Base-by-base conservation (phyloP, 2,888 invertebrate genomes). In the Sarcophaga carnaria region DNA sequence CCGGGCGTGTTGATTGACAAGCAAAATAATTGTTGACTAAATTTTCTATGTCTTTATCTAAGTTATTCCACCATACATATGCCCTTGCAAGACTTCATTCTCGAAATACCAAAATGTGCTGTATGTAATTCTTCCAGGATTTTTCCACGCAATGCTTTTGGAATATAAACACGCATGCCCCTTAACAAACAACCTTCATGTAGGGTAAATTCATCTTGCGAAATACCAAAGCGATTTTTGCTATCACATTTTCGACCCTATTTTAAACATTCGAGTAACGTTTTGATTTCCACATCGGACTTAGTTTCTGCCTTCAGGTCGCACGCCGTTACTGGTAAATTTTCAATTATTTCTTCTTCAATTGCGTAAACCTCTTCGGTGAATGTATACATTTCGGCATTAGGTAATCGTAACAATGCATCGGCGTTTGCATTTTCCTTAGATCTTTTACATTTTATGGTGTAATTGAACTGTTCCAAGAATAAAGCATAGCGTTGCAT, bases 401-500 rank as follows among this genome's bases (percentile, higher is more conserved):
- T 45, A 66, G 80, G 83, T 11, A 88, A 27, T 45, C 80, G n/a
- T 10, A 80, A 88, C 74, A 88, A 37, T 10, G 85, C 83, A 72
- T 83, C 83, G 8, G 83, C 85, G 78, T 86, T 86, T 3, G 77
- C 75, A 63, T 88, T 83, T 1, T 74, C 83, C 45, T 59, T 60
- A 14, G 79, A 77, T 49, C 70, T 86, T 47, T 69, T 74, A 11
- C 77, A 79, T n/a, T 77, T 64, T 78, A 88, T 88, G 3, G 82
- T 72, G 70, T 83, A 87, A 25, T 87, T 69, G 60, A 86, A 88
- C 20, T 75, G 60, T 78, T 74, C 54, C 6, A 87, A 47, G 67
- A 80, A 88, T n/a, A 86, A 63, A 22, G 87, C 86, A 72, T 88
- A 89, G 64, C 86, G 85, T 64, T 83, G 82, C 86, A 89, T 88